Base-by-base conservation (phyloP, 2,113 vertebrate species). In the Poeciliopsis prolifica region DNA sequence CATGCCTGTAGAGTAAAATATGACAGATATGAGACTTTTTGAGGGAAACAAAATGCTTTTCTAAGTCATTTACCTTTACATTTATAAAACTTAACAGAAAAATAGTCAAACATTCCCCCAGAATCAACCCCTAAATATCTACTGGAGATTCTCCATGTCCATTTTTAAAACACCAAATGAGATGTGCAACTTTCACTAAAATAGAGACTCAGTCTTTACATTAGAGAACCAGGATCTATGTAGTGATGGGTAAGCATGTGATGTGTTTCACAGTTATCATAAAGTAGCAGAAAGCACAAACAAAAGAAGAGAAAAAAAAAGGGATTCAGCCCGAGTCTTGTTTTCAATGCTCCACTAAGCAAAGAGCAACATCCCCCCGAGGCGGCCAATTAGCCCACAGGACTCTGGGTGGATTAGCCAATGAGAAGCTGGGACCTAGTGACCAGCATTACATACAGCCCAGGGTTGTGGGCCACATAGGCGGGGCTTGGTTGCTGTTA, bases 371-470 rank as follows among this genome's bases (percentile, higher is more conserved):
- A 79, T 87, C 79, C 87, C 86, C 90, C 83, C 83, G 75, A 90
- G 90, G 86, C 88, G 72, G 82, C 91, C 91, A 94, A 81, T 93
- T 68, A 86, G 73, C 82, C 69, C 30, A 4, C 87, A 75, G 85
- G 79, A 66, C 77, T 81, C 79, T 64, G 66, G 73, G 70, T 44
- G 1, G 31, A 79, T 77, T 76, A 80, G 80, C 93, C 92, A 93
- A 93, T 93, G 51, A 74, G 79, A 37, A 79, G 85, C 70, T 3
- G 68, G 87, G 88, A 90, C 92, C 92, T 88, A 92, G 88, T 94
- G 92, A 94, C 92, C 91, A 78, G 84, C 81, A 89, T 92, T 90
- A 80, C 84, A 81, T 85, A 86, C 79, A 87, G 87, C 91, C 88
- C 79, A 80, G 78, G 89, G 92, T 68, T 89, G 87, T 89, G 89